Evolutionary conservation across 1,140 invertebrate genomes (phyloP).

Genomic region (Drosophila rufa): DNA sequence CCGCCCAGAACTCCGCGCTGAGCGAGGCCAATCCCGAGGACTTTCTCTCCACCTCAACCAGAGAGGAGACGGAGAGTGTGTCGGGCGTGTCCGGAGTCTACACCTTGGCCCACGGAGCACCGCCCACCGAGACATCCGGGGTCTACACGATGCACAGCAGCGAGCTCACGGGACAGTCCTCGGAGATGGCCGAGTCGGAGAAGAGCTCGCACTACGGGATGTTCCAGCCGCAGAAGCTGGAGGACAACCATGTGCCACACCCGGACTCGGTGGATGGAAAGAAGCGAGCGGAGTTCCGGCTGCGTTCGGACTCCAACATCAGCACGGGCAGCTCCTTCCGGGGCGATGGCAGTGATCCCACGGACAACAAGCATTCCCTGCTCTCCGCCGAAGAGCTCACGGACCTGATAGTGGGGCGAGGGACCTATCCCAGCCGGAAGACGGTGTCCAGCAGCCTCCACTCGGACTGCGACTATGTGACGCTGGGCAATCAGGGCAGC

Average conservation of each 20-base stretch:
- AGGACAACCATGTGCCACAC: constrained; percentile 30
- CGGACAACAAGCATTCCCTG: constrained; percentile 90
- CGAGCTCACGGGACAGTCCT: constrained; percentile 86
- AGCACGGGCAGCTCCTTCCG: constrained; percentile 91
- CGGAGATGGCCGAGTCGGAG: constrained; percentile 84
- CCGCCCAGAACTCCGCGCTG: constrained; percentile 92
- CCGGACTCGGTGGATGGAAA: constrained; percentile 66
- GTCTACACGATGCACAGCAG: constrained; percentile 91
- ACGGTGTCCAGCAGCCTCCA: constrained; percentile 93
- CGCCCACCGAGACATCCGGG: constrained; percentile 91
- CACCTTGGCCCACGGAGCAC: constrained; percentile 86
- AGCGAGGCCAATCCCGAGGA: constrained; percentile 88
- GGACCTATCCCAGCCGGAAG: constrained; percentile 91
- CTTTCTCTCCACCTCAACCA: constrained; percentile 84
- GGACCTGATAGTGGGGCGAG: constrained; percentile 91
- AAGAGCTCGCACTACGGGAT: constrained; percentile 86
- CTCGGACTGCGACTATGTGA: constrained; percentile 95
- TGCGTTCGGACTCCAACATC: constrained; percentile 91
- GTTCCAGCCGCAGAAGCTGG: constrained; percentile 84
- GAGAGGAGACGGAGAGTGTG: constrained; percentile 85
- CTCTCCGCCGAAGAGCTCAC: constrained; percentile 92
- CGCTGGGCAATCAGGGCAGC: constrained; percentile 88
- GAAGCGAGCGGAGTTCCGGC: constrained; percentile 85
- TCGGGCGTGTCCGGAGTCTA: constrained; percentile 84
- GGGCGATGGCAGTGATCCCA: constrained; percentile 94